These are phyloP conservation scores for Hydrolagus colliei DNA, from an alignment of 2,797 vertebrate genomes.

Conservation along the genomic window DNA sequence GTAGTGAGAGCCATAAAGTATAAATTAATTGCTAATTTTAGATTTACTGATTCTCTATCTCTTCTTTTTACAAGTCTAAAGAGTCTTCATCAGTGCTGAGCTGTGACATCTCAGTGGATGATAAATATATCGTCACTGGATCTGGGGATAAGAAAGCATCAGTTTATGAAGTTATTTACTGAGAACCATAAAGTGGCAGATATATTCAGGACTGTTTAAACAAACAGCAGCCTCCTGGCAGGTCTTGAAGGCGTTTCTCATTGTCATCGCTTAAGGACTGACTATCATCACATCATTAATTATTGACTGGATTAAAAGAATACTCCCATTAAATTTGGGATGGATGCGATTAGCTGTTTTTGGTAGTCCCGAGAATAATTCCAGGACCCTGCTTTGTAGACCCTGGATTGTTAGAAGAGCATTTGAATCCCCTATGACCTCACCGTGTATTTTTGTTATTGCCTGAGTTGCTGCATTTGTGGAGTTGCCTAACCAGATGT, in stretches of 20 bases:
- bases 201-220: slow-evolving; percentile 32
- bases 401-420: slow-evolving; percentile 43
- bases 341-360: slow-evolving; percentile 21
- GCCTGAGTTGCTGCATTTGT: slow-evolving; percentile 46
- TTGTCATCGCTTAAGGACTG: background rate
- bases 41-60: slow-evolving; percentile 8
- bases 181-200: slow-evolving; percentile 45
- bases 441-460: slow-evolving; percentile 45
- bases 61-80: slow-evolving; percentile 63
- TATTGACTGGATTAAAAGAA: slow-evolving; percentile 24
- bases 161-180: slow-evolving; percentile 79
- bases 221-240: background rate
- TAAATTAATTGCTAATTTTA: background rate
- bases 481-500: slow-evolving; percentile 47
- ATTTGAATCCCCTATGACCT: slow-evolving; percentile 46
- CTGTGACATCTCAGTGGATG: slow-evolving; percentile 76
- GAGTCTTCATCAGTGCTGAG: slow-evolving; percentile 74
- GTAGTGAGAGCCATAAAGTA: background rate
- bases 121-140: slow-evolving; percentile 76
- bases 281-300: slow-evolving; percentile 16
- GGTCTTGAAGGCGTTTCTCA: background rate
- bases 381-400: slow-evolving; percentile 32
- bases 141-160: slow-evolving; percentile 77
- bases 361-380: slow-evolving; percentile 24
- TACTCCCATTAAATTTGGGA: background rate